phyloP scores from a whole-genome alignment of 2,113 vertebrate species.

The Sinocyclocheilus anophthalmus region DNA sequence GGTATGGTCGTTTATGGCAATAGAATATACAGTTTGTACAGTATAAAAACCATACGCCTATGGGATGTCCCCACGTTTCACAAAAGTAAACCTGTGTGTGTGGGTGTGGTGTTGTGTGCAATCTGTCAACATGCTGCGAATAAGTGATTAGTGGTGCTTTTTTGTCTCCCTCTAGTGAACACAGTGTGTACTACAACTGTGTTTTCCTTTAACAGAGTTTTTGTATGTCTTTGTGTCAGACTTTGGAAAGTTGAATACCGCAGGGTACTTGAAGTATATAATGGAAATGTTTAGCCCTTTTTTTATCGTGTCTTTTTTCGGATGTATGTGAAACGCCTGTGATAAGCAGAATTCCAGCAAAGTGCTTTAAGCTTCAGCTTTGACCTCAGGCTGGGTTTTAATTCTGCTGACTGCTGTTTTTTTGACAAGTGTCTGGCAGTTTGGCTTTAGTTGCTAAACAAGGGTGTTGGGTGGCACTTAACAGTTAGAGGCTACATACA shows the following conservation, averaged over 20 bases:
- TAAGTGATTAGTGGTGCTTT: not conserved
- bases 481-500: slow-evolving; percentile 5
- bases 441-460: slow-evolving; percentile 30
- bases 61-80: too few relatives aligned
- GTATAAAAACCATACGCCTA: too few relatives aligned
- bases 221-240: not conserved
- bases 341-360: slow-evolving; percentile 32
- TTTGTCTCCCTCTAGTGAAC: slow-evolving; percentile 41
- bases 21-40: too few relatives aligned
- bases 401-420: slow-evolving; percentile 41
- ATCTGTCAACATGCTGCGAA: not conserved
- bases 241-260: not conserved
- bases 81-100: too few relatives aligned
- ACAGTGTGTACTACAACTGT: not conserved
- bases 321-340: not conserved
- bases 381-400: slow-evolving; percentile 31
- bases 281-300: not conserved
- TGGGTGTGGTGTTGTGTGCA: not conserved
- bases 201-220: not conserved
- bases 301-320: not conserved
- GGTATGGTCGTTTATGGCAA: too few relatives aligned
- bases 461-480: slow-evolving; percentile 13
- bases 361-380: slow-evolving; percentile 10
- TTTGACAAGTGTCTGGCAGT: slow-evolving; percentile 20
- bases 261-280: not conserved